Percentiles rank a stretch among this genome's conserved stretches.
phyloP scores from a whole-genome alignment of 2,113 vertebrate genomes.

The Talpa occidentalis region DNA sequence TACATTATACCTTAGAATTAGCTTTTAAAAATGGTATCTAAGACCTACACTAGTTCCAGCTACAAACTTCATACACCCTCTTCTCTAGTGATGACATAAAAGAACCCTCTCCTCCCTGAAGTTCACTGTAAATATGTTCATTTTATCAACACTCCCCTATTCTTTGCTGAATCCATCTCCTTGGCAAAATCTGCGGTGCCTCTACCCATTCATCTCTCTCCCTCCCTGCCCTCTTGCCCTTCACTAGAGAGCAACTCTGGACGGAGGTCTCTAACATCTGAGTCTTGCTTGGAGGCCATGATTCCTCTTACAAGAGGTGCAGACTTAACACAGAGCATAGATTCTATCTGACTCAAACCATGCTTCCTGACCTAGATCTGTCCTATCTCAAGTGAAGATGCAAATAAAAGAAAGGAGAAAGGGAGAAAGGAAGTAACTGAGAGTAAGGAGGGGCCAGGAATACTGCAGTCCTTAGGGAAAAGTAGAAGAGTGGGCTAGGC shows the following conservation, averaged over 20 bases:
- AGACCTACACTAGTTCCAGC: background rate
- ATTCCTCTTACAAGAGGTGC: background rate
- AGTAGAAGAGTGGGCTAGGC: background rate
- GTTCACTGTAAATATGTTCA: background rate
- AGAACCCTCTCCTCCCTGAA: no score
- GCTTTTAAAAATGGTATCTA: background rate
- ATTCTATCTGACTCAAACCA: background rate
- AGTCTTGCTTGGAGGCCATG: background rate
- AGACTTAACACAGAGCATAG: background rate
- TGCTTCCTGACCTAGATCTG: background rate
- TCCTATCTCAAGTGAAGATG: background rate
- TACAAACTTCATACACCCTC: background rate
- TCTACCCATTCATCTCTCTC: background rate
- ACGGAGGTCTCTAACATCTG: background rate
- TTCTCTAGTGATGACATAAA: background rate
- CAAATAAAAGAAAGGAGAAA: background rate
- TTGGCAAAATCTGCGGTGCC: background rate
- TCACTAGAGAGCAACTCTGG: background rate
- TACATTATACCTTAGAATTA: background rate
- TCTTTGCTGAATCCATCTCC: background rate
- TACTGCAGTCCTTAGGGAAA: background rate
- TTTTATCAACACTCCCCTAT: background rate
- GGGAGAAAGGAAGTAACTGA: background rate
- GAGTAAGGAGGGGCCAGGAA: background rate
- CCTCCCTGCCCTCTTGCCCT: rapidly evolving